phyloP scores from a whole-genome alignment of 2,888 invertebrate genomes.

The Pammene aurita region DNA sequence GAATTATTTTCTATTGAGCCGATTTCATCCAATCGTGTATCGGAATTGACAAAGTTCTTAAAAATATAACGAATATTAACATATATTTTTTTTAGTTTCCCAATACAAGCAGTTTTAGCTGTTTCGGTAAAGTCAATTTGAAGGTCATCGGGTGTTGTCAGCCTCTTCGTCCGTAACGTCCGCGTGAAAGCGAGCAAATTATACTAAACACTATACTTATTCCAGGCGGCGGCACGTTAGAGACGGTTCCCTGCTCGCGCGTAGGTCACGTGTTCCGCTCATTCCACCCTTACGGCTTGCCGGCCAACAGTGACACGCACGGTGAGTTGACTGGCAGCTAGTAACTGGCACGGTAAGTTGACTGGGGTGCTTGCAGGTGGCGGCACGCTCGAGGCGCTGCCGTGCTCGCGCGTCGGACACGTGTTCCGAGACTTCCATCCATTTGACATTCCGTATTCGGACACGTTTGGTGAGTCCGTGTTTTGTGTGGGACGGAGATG shows the following conservation, averaged over 20 bases:
- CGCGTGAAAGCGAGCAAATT: no score
- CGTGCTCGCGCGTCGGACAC: slow-evolving; percentile 7
- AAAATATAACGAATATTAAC: no score
- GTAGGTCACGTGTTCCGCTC: slow-evolving; percentile 98
- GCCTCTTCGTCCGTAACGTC: no score
- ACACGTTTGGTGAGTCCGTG: slow-evolving; percentile 1
- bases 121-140: no score
- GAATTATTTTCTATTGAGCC: no score
- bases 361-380: background rate
- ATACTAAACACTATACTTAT: background rate
- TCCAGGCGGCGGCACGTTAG: slow-evolving; percentile 93
- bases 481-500: background rate
- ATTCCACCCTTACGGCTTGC: slow-evolving; percentile 97
- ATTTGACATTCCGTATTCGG: background rate
- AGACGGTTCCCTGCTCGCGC: slow-evolving; percentile 96
- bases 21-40: no score
- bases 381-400: background rate
- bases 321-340: slow-evolving; percentile 82
- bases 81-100: no score
- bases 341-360: no score
- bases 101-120: no score
- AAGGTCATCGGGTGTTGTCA: no score
- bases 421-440: background rate
- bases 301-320: slow-evolving; percentile 94
- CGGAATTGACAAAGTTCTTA: no score